phyloP scores from a whole-genome alignment of 1,140 invertebrate genomes.

The Hypothenemus hampei region DNA sequence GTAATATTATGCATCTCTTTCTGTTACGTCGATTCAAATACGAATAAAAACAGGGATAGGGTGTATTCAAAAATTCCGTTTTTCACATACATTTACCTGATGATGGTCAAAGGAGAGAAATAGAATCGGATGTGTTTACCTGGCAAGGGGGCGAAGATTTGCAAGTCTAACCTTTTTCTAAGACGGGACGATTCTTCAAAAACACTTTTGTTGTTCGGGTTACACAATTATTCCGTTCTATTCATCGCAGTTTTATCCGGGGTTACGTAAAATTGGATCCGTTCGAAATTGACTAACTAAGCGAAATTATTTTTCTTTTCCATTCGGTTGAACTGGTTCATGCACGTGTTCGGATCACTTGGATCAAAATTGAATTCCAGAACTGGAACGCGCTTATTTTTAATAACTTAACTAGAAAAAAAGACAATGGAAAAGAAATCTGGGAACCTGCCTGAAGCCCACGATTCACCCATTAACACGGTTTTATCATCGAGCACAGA shows the following conservation, averaged over 20 bases:
- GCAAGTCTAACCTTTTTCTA: constrained; percentile 29
- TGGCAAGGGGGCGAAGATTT: constrained; percentile 26
- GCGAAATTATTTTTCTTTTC: constrained; percentile 17
- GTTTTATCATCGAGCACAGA: no score
- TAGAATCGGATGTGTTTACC: constrained; percentile 18
- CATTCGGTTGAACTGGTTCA: background rate
- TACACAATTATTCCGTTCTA: constrained; percentile 31
- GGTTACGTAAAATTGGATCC: constrained; percentile 29
- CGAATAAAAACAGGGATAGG: constrained; percentile 7
- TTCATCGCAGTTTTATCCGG: constrained; percentile 19
- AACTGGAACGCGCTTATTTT: background rate
- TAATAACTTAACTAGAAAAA: background rate
- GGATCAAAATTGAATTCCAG: background rate
- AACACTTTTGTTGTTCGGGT: constrained; percentile 31
- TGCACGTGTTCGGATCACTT: background rate
- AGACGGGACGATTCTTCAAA: constrained; percentile 16
- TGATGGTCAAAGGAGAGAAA: constrained; percentile 23
- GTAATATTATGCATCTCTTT: constrained; percentile 5
- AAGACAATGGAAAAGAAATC: background rate
- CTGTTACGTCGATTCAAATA: no score
- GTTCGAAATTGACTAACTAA: constrained; percentile 24
- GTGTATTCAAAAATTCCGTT: constrained; percentile 14
- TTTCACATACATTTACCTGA: constrained; percentile 23
- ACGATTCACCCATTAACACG: background rate
- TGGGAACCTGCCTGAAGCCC: background rate